Percentiles rank a stretch among this genome's conserved stretches.
Conservation (phyloP, 2,888 invertebrate species). For the Drosophila fulvimacula region DNA sequence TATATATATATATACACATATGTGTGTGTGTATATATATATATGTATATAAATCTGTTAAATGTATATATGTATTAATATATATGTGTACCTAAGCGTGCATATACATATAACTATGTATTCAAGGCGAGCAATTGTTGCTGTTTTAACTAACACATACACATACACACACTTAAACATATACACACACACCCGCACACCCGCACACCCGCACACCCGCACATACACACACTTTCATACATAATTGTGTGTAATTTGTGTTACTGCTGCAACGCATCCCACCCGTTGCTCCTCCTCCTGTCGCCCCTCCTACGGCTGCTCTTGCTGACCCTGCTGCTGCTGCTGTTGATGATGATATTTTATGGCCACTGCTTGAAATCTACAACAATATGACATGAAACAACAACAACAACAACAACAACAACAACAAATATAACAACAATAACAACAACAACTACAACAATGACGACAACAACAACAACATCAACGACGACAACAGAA, state of each 20-base stretch:
- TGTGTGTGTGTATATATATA: not conserved
- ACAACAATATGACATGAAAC: slow-evolving; percentile 25
- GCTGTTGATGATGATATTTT: slow-evolving; percentile 43
- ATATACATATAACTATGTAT: slow-evolving; percentile 11
- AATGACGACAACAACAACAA: not conserved
- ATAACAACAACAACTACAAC: not conserved
- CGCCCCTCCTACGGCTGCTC: slow-evolving; percentile 30
- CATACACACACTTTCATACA: slow-evolving; percentile 1
- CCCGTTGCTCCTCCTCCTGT: slow-evolving; percentile 6
- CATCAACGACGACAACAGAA: not conserved
- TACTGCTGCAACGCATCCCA: slow-evolving; percentile 10
- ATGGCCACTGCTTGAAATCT: slow-evolving; percentile 43
- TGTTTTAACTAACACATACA: slow-evolving; percentile 20
- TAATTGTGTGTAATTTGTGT: slow-evolving; percentile 38
- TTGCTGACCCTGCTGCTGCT: slow-evolving; percentile 7
- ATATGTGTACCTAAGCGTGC: not conserved
- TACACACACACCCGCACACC: not conserved
- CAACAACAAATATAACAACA: slow-evolving; percentile 22
- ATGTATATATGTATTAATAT: not conserved
- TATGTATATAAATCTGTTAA: not conserved
- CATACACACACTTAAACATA: not conserved
- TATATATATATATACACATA: not conserved
- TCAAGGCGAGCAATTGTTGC: slow-evolving; percentile 21
- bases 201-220: not conserved
- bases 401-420: slow-evolving; percentile 13